These are phyloP conservation scores for Pitangus sulphuratus DNA, from an alignment of 2,797 vertebrate genomes.

Conservation along the genomic window DNA sequence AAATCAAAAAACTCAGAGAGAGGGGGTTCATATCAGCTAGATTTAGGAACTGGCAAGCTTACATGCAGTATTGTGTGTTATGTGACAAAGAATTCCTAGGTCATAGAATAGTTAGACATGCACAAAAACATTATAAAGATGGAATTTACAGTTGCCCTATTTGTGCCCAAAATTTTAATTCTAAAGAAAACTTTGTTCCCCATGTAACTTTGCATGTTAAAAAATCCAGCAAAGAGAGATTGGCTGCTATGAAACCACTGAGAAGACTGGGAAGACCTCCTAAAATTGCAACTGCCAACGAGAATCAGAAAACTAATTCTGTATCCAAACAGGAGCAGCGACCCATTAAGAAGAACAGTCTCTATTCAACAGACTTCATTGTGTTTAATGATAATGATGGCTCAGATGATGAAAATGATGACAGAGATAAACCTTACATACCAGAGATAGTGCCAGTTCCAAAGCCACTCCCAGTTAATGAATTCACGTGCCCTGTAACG, in stretches of 20 bases:
- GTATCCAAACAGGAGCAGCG: conserved; percentile 82
- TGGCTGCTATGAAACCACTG: conserved; percentile 91
- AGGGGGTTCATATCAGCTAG: conserved; percentile 93
- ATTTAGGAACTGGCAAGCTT: conserved; percentile 97
- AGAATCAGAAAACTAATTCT: conserved; percentile 78
- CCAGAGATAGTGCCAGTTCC: conserved; percentile 73
- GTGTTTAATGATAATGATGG: conserved; percentile 81
- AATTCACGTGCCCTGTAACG: conserved; percentile 84
- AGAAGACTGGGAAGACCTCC: conserved; percentile 85
- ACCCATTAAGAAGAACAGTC: conserved; percentile 86
- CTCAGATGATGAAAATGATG: conserved; percentile 78
- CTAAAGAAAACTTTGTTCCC: conserved; percentile 92
- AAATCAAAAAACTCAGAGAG: conserved; percentile 91
- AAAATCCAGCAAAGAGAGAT: conserved; percentile 92
- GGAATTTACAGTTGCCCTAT: conserved; percentile 94
- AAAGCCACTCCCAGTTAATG: conserved; percentile 77
- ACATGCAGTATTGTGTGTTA: conserved; percentile 98
- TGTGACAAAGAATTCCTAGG: conserved; percentile 98
- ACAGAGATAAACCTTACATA: conserved; percentile 80
- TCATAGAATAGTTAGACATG: conserved; percentile 95
- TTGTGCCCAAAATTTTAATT: conserved; percentile 91
- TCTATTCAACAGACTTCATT: conserved; percentile 79
- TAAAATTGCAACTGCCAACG: conserved; percentile 77
- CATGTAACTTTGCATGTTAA: conserved; percentile 96
- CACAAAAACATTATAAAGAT: conserved; percentile 91